Evolutionary conservation across 1,140 invertebrate species (phyloP), one percentile per base, ranked within the genome.

Genomic region (Heliconius hermathena): DNA sequence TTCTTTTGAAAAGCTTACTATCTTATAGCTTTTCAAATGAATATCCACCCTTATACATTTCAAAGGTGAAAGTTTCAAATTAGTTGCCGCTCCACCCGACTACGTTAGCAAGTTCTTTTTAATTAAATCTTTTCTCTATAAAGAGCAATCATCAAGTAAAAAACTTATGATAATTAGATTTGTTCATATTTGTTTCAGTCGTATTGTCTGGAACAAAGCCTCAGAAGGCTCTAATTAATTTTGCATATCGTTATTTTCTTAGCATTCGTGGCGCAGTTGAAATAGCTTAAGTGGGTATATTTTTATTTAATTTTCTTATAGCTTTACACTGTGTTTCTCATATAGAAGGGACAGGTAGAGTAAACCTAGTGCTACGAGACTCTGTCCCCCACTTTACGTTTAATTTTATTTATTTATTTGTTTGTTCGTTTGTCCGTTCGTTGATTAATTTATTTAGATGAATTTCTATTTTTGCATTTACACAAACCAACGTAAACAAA

Each of bases 61-160:
- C 54, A n/a, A 57, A 74, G 57, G 73, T 74, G 73, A 66, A 79
- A 79, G 78, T 79, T 79, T 72, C 72, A 16, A 46, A 46, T 46
- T 46, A 46, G 41, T 46, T 46, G 41, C 11, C 71, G 29, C 77
- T 66, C 18, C 71, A 36, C 77, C 71, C 46, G 38, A n/a, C 54
- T 22, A 57, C 54, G 54, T 57, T 74, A 74, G 73, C 41, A 74
- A 74, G 29, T 74, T 74, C 73, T 79, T 79, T 79, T 79, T 79
- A 76, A 79, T 79, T 79, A 79, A 79, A 79, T 79, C 73, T 79
- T 72, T 79, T 72, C 78, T 71, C 46, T n/a, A 49, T 71, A 66
- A 79, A 75, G 66, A 60, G 73, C 70, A 46, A 73, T 75, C 73
- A 75, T 79, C 78, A 33, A 75, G 60, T 75, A 22, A 57, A 70